A percentile compares a stretch with the other conserved stretches of the same genome.
Conservation (phyloP, 2,888 invertebrate genomes). For the Drosophila tanythrix region DNA sequence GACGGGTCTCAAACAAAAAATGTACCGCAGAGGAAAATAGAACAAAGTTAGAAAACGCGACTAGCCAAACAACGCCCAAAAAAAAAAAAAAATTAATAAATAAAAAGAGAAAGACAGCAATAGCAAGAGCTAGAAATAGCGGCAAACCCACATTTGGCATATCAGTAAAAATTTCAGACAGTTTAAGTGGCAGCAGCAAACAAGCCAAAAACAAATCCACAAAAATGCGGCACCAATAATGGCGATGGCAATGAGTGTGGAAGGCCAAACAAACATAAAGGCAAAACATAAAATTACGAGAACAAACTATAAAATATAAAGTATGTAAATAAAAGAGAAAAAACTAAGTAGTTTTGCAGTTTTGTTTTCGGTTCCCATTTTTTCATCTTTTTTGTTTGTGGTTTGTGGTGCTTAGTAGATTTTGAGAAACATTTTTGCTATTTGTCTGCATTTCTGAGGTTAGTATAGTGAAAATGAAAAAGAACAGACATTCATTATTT, state of each 20-base stretch:
- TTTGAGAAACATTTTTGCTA: neutral
- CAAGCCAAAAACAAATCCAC: constrained; percentile 48
- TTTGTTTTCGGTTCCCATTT: neutral
- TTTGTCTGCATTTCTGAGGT: constrained; percentile 3
- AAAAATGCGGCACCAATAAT: constrained; percentile 34
- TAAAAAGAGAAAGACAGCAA: neutral
- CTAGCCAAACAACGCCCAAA: neutral
- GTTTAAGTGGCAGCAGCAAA: constrained; percentile 24
- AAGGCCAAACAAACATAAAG: constrained; percentile 38
- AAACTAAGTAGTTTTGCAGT: constrained; percentile 33
- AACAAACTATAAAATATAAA: constrained; percentile 30
- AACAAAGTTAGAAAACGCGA: neutral
- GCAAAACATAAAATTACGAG: constrained; percentile 46
- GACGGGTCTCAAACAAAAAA: neutral
- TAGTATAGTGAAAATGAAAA: constrained; percentile 1
- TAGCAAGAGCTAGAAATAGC: neutral
- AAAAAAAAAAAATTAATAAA: neutral
- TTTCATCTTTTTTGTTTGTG: neutral
- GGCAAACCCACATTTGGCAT: constrained; percentile 30
- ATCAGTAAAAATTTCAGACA: constrained; percentile 24
- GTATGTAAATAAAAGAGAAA: constrained; percentile 30
- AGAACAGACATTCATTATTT: constrained; percentile 6
- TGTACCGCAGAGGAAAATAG: neutral
- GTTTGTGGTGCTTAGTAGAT: neutral
- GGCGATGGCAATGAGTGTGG: constrained; percentile 13